phyloP scores from a whole-genome alignment of 2,113 vertebrate species.

The Lutjanus erythropterus region DNA sequence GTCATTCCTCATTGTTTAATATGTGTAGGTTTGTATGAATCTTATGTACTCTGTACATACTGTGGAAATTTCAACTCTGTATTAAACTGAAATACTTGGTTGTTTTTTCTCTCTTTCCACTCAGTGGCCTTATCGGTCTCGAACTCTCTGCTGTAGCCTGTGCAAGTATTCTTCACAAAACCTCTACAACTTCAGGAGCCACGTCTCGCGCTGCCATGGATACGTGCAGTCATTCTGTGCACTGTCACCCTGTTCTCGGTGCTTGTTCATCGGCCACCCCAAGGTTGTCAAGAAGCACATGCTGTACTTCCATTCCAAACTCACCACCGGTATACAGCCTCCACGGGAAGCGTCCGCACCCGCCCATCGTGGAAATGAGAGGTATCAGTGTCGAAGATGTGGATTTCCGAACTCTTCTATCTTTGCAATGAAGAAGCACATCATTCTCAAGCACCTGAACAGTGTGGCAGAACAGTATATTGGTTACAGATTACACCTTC shows the following conservation, averaged over 20 bases:
- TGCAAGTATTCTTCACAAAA: slow-evolving; percentile 82
- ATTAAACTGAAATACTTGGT: neutral
- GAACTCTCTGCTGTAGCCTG: slow-evolving; percentile 79
- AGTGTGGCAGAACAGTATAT: slow-evolving; percentile 76
- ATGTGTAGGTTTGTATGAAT: no score
- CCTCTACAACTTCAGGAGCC: slow-evolving; percentile 81
- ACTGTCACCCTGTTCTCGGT: slow-evolving; percentile 75
- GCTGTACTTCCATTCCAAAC: slow-evolving; percentile 76
- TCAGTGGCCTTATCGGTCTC: slow-evolving; percentile 85
- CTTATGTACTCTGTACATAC: no score
- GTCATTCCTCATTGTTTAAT: no score
- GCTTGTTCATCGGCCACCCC: slow-evolving; percentile 78
- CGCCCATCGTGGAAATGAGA: slow-evolving; percentile 56
- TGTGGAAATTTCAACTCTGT: no score
- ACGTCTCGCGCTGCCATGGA: slow-evolving; percentile 79
- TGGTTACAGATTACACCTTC: slow-evolving; percentile 72
- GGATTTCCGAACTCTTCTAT: slow-evolving; percentile 75
- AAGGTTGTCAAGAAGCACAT: slow-evolving; percentile 79
- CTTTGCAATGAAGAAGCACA: slow-evolving; percentile 83
- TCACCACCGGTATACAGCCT: neutral
- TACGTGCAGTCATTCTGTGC: slow-evolving; percentile 73
- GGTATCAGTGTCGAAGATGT: slow-evolving; percentile 82
- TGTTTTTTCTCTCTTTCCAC: neutral
- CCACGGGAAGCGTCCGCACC: slow-evolving; percentile 7
- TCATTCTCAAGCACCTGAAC: slow-evolving; percentile 83